A percentile compares a stretch with the other conserved stretches of the same genome.
Conservation (phyloP, 2,888 invertebrate species). For the Diaphora mendica region DNA sequence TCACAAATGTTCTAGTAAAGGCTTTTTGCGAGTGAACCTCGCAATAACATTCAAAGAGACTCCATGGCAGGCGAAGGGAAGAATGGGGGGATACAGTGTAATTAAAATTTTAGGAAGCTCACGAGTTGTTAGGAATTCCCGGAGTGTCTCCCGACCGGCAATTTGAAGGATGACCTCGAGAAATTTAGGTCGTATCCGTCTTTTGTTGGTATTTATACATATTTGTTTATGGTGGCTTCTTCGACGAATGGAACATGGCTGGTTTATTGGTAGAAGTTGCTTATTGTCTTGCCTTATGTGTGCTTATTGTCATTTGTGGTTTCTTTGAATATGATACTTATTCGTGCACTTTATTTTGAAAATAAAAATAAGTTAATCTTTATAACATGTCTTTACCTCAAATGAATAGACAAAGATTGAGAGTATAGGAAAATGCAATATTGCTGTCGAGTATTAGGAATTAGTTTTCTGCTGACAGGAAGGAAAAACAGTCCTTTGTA, state of each 20-base stretch:
- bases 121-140: constrained; percentile 57
- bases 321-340: too few relatives aligned
- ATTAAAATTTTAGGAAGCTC: constrained; percentile 70
- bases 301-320: not conserved
- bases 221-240: constrained; percentile 35
- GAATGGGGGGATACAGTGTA: constrained; percentile 60
- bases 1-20: constrained; percentile 44
- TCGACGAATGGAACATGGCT: constrained; percentile 18
- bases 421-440: not conserved
- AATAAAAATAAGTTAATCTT: too few relatives aligned
- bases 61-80: constrained; percentile 46
- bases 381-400: too few relatives aligned
- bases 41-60: constrained; percentile 59
- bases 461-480: not conserved
- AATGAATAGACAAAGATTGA: too few relatives aligned
- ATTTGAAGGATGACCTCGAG: constrained; percentile 53
- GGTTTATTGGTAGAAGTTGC: too few relatives aligned
- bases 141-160: constrained; percentile 43
- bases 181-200: constrained; percentile 49
- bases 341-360: too few relatives aligned
- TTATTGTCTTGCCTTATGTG: not conserved
- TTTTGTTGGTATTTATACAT: constrained; percentile 40
- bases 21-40: constrained; percentile 45
- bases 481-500: not conserved
- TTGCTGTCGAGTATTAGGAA: not conserved